Percentiles rank a stretch among this genome's conserved stretches.
Conservation (phyloP, 2,113 vertebrate species). For the Eurystomus gularis region DNA sequence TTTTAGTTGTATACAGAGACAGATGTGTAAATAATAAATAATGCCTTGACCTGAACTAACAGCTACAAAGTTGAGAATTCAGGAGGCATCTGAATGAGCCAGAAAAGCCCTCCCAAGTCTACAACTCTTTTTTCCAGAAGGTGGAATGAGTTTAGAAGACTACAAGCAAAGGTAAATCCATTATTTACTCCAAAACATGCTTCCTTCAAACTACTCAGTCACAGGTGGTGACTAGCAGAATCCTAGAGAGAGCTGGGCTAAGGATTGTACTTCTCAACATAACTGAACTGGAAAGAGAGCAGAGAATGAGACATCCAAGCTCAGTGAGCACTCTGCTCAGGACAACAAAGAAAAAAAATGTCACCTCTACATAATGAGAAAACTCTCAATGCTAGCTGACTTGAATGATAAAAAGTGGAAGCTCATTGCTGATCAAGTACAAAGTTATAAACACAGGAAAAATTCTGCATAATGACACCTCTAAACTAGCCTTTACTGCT, state of each 20-base stretch:
- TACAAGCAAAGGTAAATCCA: background rate
- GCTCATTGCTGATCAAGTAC: background rate
- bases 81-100: background rate
- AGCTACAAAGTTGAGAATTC: background rate
- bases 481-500: background rate
- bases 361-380: background rate
- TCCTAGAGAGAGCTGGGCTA: background rate
- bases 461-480: background rate
- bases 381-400: background rate
- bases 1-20: background rate
- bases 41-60: background rate
- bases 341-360: background rate
- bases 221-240: background rate
- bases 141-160: background rate
- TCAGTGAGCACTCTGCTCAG: background rate
- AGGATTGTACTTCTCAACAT: background rate
- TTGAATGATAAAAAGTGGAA: background rate
- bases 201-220: background rate
- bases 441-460: background rate
- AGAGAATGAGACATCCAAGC: background rate
- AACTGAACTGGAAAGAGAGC: background rate
- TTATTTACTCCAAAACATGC: background rate
- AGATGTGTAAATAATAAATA: background rate
- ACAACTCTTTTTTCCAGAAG: background rate
- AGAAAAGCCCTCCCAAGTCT: background rate